Conservation (phyloP, 2,797 vertebrate species). For the Catharus ustulatus region DNA sequence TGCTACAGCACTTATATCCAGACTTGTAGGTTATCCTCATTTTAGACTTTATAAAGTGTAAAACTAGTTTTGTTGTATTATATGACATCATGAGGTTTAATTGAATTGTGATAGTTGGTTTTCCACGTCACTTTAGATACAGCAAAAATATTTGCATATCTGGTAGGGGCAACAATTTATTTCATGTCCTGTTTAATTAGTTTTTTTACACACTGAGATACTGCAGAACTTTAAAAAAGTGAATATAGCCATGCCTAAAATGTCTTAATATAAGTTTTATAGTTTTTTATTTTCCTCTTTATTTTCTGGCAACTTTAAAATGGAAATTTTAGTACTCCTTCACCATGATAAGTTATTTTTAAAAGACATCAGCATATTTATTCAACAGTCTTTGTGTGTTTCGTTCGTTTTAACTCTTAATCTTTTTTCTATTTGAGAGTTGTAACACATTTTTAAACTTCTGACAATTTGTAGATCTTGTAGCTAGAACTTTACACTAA, state of each 20-base stretch:
- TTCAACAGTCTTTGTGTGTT: neutral
- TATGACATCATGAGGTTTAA: neutral
- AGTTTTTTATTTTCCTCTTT: neutral
- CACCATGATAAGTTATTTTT: neutral
- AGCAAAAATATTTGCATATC: neutral
- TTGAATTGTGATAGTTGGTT: neutral
- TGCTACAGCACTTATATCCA: neutral
- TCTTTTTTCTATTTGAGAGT: neutral
- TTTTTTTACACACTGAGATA: neutral
- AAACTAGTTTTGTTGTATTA: neutral
- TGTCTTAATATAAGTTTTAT: neutral
- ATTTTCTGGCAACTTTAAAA: neutral
- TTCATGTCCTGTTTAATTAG: neutral
- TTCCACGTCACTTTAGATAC: neutral
- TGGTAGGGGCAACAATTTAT: neutral
- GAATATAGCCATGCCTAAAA: neutral
- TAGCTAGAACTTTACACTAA: conserved; percentile 24
- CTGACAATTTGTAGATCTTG: conserved; percentile 5
- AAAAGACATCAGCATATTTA: neutral
- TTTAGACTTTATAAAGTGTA: neutral
- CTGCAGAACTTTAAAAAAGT: neutral
- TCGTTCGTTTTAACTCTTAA: neutral
- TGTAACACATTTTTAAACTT: conserved; percentile 36
- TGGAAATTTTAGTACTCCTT: neutral
- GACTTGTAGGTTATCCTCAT: neutral